phyloP scores from a whole-genome alignment of 2,797 vertebrate genomes.

The Mus caroli region DNA sequence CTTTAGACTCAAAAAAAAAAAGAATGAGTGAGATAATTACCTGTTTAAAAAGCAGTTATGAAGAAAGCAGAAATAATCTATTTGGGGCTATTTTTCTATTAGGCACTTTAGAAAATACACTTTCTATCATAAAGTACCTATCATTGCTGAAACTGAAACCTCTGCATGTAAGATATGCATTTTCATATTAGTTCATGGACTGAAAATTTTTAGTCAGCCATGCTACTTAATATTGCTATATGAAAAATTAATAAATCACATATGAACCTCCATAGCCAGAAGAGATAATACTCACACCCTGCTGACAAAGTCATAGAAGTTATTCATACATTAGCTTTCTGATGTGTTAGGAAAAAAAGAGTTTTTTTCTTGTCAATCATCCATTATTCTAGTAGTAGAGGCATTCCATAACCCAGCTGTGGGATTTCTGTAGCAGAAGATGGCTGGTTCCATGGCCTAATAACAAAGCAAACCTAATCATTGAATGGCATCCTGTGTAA shows the following conservation, averaged over 20 bases:
- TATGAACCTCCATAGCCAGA: background rate
- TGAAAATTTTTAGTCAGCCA: background rate
- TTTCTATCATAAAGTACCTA: conserved; percentile 9
- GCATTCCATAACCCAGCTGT: background rate
- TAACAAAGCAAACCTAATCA: conserved; percentile 2
- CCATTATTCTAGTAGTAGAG: background rate
- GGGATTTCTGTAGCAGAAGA: background rate
- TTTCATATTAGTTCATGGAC: background rate
- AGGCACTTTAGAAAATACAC: background rate
- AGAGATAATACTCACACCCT: background rate
- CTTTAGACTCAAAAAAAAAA: background rate
- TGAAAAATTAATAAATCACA: conserved; percentile 7
- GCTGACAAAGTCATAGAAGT: background rate
- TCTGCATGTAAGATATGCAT: background rate
- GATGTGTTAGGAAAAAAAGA: background rate
- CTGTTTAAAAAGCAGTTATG: background rate
- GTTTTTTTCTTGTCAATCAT: conserved; percentile 1
- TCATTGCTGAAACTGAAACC: background rate
- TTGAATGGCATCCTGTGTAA: background rate
- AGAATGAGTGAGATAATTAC: background rate
- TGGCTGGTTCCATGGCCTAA: background rate
- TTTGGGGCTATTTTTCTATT: background rate
- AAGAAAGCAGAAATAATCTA: background rate
- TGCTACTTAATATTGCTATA: background rate
- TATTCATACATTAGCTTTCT: background rate